Evolutionary conservation across 2,113 vertebrate genomes (phyloP), one percentile per base, ranked within the genome.

Genomic region (Marcusenius ussheri): DNA sequence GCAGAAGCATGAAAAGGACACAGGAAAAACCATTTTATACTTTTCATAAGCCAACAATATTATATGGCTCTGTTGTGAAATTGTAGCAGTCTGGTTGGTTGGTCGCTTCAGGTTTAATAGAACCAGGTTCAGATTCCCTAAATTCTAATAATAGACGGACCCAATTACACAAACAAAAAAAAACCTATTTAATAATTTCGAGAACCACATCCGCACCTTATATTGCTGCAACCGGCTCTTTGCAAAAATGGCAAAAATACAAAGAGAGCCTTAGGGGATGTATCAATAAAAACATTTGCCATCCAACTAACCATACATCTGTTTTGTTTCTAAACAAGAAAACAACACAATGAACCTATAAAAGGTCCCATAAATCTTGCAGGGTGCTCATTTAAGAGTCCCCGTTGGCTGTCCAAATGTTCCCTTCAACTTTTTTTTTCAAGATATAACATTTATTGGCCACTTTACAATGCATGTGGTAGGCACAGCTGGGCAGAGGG

Each of bases 251-350:
- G 45, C 74, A 84, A 85, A 89, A 56, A 89, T 5, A 24, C 6
- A 47, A 10, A 24, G 39, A 9, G 10, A 27, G 77, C 50, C 89
- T 56, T 42, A 45, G 89, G 77, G 77, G 39, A 11, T 6, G 19
- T 62, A 21, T 89, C 35, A 89, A 46, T 85, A 85, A 89, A 87
- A 89, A 66, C 80, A 84, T 84, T 66, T 9, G 80, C 89, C 89
- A 83, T 83, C 88, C 19, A 24, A 7, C 80, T 45, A 27, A 42
- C 50, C 62, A 58, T 47, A 89, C 89, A 89, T 89, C 77, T 47
- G 77, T 56, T 89, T 89, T 84, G 89, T 62, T 84, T 89, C 51
- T 80, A 83, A 51, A 89, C 50, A 47, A 77, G 50, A 89, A 89
- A 83, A 84, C 49, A 85, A 47, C 89, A 89, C 77, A 89, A 84